Conservation (phyloP, 2,113 vertebrate genomes). For the Ophthalmolycus amberensis region DNA sequence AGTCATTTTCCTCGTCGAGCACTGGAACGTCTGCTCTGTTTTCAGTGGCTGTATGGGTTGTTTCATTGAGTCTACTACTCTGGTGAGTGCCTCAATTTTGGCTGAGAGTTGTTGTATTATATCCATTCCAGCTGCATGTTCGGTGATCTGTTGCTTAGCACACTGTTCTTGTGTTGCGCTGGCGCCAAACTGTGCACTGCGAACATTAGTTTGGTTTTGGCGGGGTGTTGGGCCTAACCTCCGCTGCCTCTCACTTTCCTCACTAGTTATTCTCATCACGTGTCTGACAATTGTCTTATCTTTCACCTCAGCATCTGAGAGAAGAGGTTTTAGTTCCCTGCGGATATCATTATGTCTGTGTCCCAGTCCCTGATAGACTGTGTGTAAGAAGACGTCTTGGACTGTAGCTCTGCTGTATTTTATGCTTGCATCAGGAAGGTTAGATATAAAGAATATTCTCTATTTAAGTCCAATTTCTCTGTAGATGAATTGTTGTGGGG, state of each 20-base stretch:
- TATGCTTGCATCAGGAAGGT: background rate
- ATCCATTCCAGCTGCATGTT: too few species aligned
- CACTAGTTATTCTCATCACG: constrained; percentile 21
- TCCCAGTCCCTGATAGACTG: constrained; percentile 13
- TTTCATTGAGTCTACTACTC: too few species aligned
- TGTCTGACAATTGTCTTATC: constrained; percentile 25
- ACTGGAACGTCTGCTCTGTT: too few species aligned
- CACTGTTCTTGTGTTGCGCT: too few species aligned
- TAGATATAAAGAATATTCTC: background rate
- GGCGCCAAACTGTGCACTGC: too few species aligned
- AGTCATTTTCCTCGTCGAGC: too few species aligned
- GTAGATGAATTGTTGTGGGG: constrained; percentile 10
- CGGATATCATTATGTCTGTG: constrained; percentile 23
- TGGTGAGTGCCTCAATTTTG: too few species aligned
- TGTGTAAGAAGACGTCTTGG: background rate
- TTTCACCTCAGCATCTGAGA: background rate
- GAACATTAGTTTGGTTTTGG: too few species aligned
- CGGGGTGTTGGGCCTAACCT: background rate
- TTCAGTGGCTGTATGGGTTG: too few species aligned
- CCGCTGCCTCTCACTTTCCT: constrained; percentile 24
- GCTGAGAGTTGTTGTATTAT: too few species aligned
- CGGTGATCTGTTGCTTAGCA: too few species aligned
- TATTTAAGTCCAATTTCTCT: background rate
- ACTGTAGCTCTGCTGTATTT: background rate
- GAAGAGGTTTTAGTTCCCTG: constrained; percentile 13